These are phyloP conservation scores for Saccostrea cuccullata DNA, from an alignment of 1,140 invertebrate genomes.

Conservation along the genomic window DNA sequence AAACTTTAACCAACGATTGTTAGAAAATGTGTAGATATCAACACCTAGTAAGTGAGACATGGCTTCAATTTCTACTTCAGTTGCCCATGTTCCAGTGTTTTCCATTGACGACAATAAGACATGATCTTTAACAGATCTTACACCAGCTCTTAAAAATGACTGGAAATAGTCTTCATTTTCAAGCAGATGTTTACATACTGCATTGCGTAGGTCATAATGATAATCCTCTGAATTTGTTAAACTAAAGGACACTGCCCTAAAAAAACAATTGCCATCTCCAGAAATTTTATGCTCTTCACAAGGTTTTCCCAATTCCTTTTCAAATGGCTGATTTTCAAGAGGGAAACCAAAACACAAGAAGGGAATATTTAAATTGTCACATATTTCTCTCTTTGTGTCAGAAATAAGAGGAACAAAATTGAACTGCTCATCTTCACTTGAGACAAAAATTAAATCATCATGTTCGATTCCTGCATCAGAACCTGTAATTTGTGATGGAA, in stretches of 20 bases:
- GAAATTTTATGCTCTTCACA: neutral
- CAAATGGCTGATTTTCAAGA: too few species aligned
- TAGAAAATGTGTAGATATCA: conserved; percentile 16
- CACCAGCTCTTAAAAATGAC: neutral
- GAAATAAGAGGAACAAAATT: too few species aligned
- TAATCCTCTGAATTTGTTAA: neutral
- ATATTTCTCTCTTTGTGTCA: too few species aligned
- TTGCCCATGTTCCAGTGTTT: neutral
- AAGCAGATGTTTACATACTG: neutral
- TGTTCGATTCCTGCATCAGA: too few species aligned
- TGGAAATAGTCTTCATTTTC: neutral
- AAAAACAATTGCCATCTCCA: conserved; percentile 33
- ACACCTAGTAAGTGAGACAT: neutral
- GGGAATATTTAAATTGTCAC: too few species aligned
- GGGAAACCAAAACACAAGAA: too few species aligned
- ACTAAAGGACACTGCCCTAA: conserved; percentile 22
- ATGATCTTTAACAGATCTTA: neutral
- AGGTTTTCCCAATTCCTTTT: too few species aligned
- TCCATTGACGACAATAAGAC: neutral
- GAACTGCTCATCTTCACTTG: too few species aligned
- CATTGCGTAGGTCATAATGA: neutral
- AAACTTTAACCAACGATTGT: conserved; percentile 5
- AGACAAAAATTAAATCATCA: too few species aligned
- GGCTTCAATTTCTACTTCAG: neutral
- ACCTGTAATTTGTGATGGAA: too few species aligned